A percentile compares a stretch with the other conserved stretches of the same genome.
These are phyloP conservation scores for Dinomys branickii DNA, from an alignment of 2,113 vertebrate genomes.

Conservation along the genomic window DNA sequence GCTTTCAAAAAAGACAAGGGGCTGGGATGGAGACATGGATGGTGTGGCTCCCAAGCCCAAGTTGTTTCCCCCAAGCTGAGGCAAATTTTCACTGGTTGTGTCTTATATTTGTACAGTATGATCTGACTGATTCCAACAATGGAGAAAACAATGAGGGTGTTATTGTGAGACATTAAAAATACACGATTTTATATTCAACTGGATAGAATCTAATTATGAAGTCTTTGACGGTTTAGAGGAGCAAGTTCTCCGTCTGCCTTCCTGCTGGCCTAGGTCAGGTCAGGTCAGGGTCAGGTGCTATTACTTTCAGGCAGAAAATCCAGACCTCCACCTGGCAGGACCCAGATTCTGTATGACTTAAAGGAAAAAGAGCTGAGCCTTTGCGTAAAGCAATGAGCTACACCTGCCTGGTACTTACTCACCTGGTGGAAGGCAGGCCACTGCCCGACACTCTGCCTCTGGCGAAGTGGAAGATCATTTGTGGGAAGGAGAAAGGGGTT, in stretches of 20 bases:
- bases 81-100: background rate
- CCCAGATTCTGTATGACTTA: background rate
- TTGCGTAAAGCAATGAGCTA: background rate
- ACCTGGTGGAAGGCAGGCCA: background rate
- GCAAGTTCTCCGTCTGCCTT: background rate
- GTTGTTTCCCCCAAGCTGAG: background rate
- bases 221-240: background rate
- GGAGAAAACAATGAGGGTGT: background rate
- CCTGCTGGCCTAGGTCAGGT: background rate
- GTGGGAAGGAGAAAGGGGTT: background rate
- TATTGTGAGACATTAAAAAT: background rate
- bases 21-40: background rate
- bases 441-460: background rate
- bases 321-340: rapidly evolving
- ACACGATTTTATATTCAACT: background rate
- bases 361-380: background rate
- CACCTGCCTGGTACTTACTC: background rate
- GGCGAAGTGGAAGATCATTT: background rate
- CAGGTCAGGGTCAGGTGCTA: background rate
- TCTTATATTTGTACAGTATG: background rate
- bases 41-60: background rate
- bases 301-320: constrained; percentile 13
- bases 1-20: background rate
- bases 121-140: background rate
- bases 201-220: background rate